These are phyloP conservation scores for Alligator mississippiensis DNA, from an alignment of 2,113 vertebrate genomes.

Conservation along the genomic window DNA sequence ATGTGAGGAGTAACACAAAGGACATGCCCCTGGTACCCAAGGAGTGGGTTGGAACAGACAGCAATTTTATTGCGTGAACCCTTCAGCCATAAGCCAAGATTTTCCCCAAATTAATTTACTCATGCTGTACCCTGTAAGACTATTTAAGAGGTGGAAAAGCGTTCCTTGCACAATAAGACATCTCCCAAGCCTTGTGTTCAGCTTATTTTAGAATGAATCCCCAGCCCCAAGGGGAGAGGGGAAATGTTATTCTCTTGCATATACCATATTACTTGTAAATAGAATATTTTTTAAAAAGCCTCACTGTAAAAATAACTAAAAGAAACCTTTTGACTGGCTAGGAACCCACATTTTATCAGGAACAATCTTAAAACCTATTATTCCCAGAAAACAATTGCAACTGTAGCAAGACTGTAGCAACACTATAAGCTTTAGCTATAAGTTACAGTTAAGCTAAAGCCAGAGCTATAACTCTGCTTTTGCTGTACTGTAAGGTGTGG, in stretches of 20 bases:
- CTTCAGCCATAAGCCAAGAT: neutral
- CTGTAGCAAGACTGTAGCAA: neutral
- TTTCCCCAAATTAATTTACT: neutral
- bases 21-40: neutral
- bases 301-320: neutral
- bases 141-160: neutral
- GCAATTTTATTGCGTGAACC: neutral
- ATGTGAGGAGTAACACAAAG: too few relatives aligned
- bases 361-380: neutral
- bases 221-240: too few relatives aligned
- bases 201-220: neutral
- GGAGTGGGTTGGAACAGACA: neutral
- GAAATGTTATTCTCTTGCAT: neutral
- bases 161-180: neutral
- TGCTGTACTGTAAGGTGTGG: neutral
- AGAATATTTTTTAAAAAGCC: neutral
- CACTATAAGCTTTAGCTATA: too few relatives aligned
- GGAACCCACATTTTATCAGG: neutral
- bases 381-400: neutral
- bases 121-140: neutral
- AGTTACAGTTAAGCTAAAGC: too few relatives aligned
- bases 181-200: neutral
- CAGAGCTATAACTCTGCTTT: neutral
- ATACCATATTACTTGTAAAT: accelerated
- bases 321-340: neutral